Conservation (phyloP, 2,888 invertebrate species). For the Parnassius mnemosyne region DNA sequence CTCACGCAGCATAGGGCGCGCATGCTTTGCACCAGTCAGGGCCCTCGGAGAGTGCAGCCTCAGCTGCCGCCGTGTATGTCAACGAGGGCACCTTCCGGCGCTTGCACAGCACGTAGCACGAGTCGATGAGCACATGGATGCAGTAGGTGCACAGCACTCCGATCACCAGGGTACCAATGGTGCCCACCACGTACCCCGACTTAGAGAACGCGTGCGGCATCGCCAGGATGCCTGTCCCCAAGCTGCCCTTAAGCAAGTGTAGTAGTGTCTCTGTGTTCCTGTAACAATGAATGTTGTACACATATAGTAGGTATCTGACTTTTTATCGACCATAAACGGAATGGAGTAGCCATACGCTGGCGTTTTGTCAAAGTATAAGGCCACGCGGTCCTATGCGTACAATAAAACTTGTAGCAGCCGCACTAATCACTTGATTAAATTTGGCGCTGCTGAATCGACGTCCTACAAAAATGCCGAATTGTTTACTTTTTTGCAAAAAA, state of each 20-base stretch:
- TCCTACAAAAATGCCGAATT: too few species aligned
- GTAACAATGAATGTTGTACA: conserved; percentile 29
- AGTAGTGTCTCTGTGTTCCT: conserved; percentile 90
- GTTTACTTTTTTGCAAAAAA: too few species aligned
- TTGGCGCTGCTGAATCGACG: too few species aligned
- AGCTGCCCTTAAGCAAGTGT: conserved; percentile 92
- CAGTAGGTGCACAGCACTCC: conserved; percentile 96
- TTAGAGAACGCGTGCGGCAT: conserved; percentile 93
- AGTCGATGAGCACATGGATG: conserved; percentile 91
- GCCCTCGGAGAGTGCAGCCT: conserved; percentile 88
- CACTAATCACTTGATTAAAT: too few species aligned
- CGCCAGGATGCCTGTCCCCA: conserved; percentile 95
- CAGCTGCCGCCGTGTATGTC: conserved; percentile 90
- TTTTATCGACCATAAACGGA: too few species aligned
- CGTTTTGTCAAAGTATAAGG: too few species aligned
- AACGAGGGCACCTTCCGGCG: conserved; percentile 82
- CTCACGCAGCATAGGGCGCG: conserved; percentile 85
- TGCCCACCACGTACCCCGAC: conserved; percentile 90
- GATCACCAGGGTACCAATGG: conserved; percentile 89
- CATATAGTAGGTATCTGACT: too few species aligned
- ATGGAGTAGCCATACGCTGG: too few species aligned
- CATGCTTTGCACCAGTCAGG: conserved; percentile 83
- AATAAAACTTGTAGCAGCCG: too few species aligned
- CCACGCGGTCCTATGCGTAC: too few species aligned
- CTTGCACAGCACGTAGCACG: conserved; percentile 83